Evolutionary conservation across 2,888 invertebrate genomes (phyloP), one percentile per base, ranked within the genome.

Genomic region (Ariolimax columbianus): DNA sequence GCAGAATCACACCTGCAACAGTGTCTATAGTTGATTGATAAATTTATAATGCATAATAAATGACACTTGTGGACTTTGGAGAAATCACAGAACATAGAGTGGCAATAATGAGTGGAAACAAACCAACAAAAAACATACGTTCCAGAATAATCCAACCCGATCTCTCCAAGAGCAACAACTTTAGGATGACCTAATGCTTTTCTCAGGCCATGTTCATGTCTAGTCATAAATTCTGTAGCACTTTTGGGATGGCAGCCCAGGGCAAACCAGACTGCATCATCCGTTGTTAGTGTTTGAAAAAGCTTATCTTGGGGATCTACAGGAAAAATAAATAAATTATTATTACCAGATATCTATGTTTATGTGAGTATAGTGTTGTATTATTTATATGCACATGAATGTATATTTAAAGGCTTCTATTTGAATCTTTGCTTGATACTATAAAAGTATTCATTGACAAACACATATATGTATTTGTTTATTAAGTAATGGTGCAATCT

Each of bases 71-170:
- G 47, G 47, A 47, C 6, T 9, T 14, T 14, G 47, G 14, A n/a
- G n/a, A 14, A 47, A 6, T 55, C 14, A 55, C 23, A 55, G 23
- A 11, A 55, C 3, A 55, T 23, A 55, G 59, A 63, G n/a, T 63
- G 59, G 26, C 26, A 63, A 63, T 63, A n/a, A 63, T 9, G 59
- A n/a, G 7, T n/a, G 4, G 26, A 7, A 23, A n/a, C 26, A 23
- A 63, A 63, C 1, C n/a, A 63, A 23, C 26, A 9, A n/a, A 26
- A 26, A 63, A 87, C 93, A 91, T 90, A 94, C 94, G 88, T 92
- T 68, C 91, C 90, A 23, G 94, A 94, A 88, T 95, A 95, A 89
- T 95, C 95, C 14, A 95, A 91, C 0, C 95, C 95, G 77, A 95
- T 94, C 90, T 95, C 95, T 38, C 95, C 95, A 4, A 95, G 89